These are phyloP conservation scores for Drosophila pachea DNA, from an alignment of 1,140 invertebrate genomes.

Conservation along the genomic window DNA sequence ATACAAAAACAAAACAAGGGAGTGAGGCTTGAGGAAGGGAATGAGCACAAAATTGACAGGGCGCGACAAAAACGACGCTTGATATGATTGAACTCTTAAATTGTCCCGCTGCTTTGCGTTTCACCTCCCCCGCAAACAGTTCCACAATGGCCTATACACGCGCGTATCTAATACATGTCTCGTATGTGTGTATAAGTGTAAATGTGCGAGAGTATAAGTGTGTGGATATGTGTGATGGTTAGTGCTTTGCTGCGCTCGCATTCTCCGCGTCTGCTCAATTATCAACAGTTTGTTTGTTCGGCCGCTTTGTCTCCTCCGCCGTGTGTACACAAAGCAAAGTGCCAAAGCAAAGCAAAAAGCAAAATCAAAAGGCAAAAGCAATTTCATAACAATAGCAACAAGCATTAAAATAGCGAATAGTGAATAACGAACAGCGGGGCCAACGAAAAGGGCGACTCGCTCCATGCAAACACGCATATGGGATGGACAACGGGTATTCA, in stretches of 20 bases:
- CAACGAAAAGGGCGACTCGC: neutral
- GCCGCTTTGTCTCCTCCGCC: conserved; percentile 35
- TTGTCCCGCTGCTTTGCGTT: conserved; percentile 24
- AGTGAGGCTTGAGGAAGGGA: neutral
- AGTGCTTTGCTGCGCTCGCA: conserved; percentile 37
- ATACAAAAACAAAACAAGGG: conserved; percentile 27
- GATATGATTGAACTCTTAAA: conserved; percentile 73
- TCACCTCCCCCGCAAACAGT: conserved; percentile 9
- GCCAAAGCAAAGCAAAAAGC: conserved; percentile 36
- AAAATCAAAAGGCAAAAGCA: conserved; percentile 33
- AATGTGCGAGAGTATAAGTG: conserved; percentile 8
- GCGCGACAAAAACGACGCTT: conserved; percentile 63
- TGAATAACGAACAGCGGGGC: neutral
- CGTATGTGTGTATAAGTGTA: conserved; percentile 25
- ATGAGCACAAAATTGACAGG: conserved; percentile 44
- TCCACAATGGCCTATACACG: conserved; percentile 4
- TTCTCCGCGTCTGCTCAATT: conserved; percentile 54
- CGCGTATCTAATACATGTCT: conserved; percentile 15
- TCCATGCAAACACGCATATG: conserved; percentile 5
- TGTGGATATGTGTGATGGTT: conserved; percentile 13
- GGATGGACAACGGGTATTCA: conserved; percentile 10
- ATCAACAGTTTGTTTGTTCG: conserved; percentile 69
- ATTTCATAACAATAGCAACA: conserved; percentile 39
- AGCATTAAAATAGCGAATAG: conserved; percentile 24
- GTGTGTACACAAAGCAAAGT: conserved; percentile 46